phyloP scores from a whole-genome alignment of 2,888 invertebrate genomes.

The Thyatira batis region DNA sequence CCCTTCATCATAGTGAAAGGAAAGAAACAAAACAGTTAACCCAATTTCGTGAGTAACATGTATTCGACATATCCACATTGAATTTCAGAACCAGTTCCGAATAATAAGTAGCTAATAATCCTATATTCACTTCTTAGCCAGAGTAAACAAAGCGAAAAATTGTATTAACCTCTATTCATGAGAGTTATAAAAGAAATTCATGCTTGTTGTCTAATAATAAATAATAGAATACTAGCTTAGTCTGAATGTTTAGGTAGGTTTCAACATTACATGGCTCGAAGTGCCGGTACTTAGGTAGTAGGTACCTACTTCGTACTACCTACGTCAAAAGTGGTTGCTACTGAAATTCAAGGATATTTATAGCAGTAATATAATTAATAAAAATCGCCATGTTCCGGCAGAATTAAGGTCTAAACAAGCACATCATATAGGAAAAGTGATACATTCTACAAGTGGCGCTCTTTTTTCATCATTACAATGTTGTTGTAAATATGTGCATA shows the following conservation, averaged over 20 bases:
- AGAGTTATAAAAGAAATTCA: not conserved
- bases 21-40: slow-evolving; percentile 25
- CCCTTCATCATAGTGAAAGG: not conserved
- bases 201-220: not conserved
- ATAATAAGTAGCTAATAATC: slow-evolving; percentile 51
- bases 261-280: no score
- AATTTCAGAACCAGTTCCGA: slow-evolving; percentile 23
- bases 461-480: no score
- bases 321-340: no score
- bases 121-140: slow-evolving; percentile 38
- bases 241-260: not conserved
- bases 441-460: no score
- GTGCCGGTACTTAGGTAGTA: no score
- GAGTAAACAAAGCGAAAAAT: slow-evolving; percentile 43
- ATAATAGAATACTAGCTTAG: not conserved
- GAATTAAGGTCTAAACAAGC: no score
- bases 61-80: slow-evolving; percentile 13
- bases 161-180: slow-evolving; percentile 14
- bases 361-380: no score
- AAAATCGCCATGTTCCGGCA: no score
- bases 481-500: no score
- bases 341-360: no score
- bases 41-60: slow-evolving; percentile 27
- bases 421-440: no score
- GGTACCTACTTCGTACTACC: no score